Percentiles rank a stretch among this genome's conserved stretches.
These are phyloP conservation scores for Botrylloides violaceus DNA, from an alignment of 23 tunicate genomes.

Conservation along the genomic window DNA sequence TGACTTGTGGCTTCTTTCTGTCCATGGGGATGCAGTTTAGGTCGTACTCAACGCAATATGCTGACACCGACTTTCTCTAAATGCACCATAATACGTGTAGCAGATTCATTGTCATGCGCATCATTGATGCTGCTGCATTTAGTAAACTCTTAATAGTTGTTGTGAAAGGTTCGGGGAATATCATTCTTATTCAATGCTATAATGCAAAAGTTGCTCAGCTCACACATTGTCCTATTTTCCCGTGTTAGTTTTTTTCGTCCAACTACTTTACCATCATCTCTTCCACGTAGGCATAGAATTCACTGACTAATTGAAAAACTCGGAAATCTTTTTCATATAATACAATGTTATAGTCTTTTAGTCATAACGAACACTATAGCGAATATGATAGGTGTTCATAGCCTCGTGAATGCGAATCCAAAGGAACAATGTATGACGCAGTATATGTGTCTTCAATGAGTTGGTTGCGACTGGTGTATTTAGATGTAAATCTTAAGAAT, in stretches of 20 bases:
- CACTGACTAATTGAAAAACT: not conserved
- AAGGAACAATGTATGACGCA: not conserved
- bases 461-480: not conserved
- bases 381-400: not conserved
- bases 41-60: too few species aligned
- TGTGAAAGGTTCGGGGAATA: too few species aligned
- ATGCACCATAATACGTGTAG: too few species aligned
- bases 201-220: not conserved
- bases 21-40: too few species aligned
- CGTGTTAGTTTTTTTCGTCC: not conserved
- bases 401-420: not conserved
- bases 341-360: not conserved
- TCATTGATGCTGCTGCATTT: too few species aligned
- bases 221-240: not conserved
- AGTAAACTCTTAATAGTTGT: too few species aligned
- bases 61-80: too few species aligned
- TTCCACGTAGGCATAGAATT: too few species aligned
- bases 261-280: too few species aligned
- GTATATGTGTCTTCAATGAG: not conserved
- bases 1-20: too few species aligned
- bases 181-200: too few species aligned
- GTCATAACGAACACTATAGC: not conserved
- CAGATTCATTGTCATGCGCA: too few species aligned
- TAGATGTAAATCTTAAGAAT: not conserved
- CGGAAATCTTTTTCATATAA: not conserved